Conservation (phyloP, 2,888 invertebrate genomes). For the Therioaphis trifolii region DNA sequence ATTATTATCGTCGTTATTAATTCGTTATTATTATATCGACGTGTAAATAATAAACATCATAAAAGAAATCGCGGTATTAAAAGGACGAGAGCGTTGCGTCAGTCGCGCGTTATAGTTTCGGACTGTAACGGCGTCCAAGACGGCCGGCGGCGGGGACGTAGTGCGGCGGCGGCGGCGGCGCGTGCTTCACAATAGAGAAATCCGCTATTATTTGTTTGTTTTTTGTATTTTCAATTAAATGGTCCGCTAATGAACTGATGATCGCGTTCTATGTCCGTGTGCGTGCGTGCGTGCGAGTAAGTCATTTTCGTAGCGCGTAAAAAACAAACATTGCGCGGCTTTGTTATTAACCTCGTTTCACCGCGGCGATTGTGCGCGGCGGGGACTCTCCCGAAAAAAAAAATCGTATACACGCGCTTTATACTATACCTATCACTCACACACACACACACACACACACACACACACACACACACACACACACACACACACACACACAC, state of each 20-base stretch:
- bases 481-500: no score
- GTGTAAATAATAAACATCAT: no score
- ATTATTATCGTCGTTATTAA: not conserved
- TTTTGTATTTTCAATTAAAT: not conserved
- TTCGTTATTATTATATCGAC: not conserved
- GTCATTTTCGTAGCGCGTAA: not conserved
- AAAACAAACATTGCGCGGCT: not conserved
- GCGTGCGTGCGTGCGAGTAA: no score
- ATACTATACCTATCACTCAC: no score
- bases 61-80: not conserved
- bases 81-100: not conserved
- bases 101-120: not conserved
- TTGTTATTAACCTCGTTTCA: constrained; percentile 7
- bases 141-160: not conserved
- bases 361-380: not conserved
- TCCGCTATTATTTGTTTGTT: not conserved
- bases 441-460: no score
- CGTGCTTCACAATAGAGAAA: constrained; percentile 6
- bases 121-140: no score
- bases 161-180: no score
- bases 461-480: no score
- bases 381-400: not conserved
- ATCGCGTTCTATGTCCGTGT: no score
- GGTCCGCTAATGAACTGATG: not conserved
- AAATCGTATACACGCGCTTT: no score